These are phyloP conservation scores for Pseudomugil tenellus DNA, from an alignment of 2,797 vertebrate species.

Conservation along the genomic window DNA sequence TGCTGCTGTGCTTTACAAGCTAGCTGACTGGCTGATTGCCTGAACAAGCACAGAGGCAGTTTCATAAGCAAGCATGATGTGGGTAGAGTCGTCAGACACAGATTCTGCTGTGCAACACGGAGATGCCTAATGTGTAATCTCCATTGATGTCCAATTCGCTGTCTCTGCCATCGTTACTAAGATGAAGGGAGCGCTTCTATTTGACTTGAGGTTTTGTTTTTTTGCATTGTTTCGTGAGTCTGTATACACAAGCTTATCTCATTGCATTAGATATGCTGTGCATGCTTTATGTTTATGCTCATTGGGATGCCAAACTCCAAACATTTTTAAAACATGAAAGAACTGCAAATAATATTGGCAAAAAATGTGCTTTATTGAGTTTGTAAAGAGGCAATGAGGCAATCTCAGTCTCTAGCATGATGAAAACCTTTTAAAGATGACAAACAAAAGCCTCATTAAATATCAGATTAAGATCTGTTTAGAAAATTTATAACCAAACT, in stretches of 20 bases:
- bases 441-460: not conserved
- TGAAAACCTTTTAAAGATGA: conserved; percentile 11
- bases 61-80: conserved; percentile 61
- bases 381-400: not conserved
- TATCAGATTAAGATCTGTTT: not conserved
- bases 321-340: too few species aligned
- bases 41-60: conserved; percentile 49
- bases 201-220: conserved; percentile 14
- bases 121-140: conserved; percentile 61
- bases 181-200: conserved; percentile 33
- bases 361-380: conserved; percentile 13
- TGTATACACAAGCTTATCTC: conserved; percentile 29
- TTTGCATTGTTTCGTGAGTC: conserved; percentile 20
- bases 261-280: conserved; percentile 1
- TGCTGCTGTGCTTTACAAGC: conserved; percentile 55
- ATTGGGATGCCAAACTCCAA: not conserved
- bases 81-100: conserved; percentile 59
- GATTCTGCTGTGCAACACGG: conserved; percentile 51
- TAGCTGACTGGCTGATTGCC: conserved; percentile 58
- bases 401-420: conserved; percentile 3
- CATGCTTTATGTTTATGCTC: conserved; percentile 22
- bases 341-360: not conserved
- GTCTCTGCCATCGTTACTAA: conserved; percentile 42
- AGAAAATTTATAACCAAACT: not conserved
- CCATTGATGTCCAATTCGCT: conserved; percentile 59